Evolutionary conservation across 37 sponge, comb jelly and placozoan species (phyloP).

Genomic region (Aplysina aerophoba): DNA sequence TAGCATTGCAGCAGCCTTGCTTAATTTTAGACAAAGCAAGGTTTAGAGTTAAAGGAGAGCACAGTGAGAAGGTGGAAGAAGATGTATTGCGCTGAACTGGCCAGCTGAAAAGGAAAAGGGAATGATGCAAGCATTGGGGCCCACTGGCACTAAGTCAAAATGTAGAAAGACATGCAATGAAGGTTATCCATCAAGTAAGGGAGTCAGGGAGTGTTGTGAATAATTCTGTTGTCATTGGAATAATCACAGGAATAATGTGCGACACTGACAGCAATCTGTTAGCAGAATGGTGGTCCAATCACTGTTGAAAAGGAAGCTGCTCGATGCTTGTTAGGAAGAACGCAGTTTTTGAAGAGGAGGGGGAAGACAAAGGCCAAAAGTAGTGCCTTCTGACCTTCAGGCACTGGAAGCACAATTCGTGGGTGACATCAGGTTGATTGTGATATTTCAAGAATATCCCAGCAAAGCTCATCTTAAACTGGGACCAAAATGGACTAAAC

Average conservation of each 20-base stretch:
- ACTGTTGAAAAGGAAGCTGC: not conserved
- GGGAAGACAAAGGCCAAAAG: not conserved
- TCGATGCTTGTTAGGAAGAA: not conserved
- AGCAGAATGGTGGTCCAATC: slow-evolving; percentile 16
- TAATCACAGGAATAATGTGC: not conserved
- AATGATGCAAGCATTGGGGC: not conserved
- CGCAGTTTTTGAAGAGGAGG: slow-evolving; percentile 9
- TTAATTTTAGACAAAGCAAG: too few relatives aligned
- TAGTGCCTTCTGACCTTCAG: not conserved
- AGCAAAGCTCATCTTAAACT: slow-evolving; percentile 11
- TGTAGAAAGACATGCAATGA: not conserved
- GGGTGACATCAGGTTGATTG: not conserved
- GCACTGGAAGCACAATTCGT: not conserved
- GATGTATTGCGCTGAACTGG: not conserved
- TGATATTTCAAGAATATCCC: slow-evolving; percentile 14
- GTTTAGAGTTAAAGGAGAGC: too few relatives aligned
- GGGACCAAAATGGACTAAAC: slow-evolving; percentile 17
- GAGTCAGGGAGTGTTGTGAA: slow-evolving; percentile 16
- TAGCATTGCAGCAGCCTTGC: too few relatives aligned
- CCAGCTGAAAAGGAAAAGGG: not conserved
- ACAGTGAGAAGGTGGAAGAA: too few relatives aligned
- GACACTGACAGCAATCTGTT: slow-evolving; percentile 3
- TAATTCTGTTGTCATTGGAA: not conserved
- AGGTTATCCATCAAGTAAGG: not conserved
- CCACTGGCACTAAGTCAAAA: slow-evolving; percentile 9